Evolutionary conservation across 2,888 invertebrate species (phyloP), one percentile per base, ranked within the genome.

Genomic region (Andrena trimmerana): DNA sequence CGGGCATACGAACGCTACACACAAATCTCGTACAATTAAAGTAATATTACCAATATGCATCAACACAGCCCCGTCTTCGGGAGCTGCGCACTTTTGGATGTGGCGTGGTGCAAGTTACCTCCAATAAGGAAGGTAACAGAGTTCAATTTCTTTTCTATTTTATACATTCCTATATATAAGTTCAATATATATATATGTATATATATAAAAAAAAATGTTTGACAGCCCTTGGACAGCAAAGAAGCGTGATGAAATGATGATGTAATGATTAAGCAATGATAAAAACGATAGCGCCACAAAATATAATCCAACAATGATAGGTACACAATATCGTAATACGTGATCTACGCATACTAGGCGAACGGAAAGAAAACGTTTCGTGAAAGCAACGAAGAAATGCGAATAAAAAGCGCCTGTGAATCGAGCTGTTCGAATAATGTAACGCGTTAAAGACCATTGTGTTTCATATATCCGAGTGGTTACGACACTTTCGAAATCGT

Each of bases 391-490:
- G 65, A 67, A 80, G 42, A 85, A 82, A 86, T 81, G 84, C 81
- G 74, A 77, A 86, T 81, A 86, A 87, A 62, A 90, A 90, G 89
- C 86, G 72, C 77, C 84, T 90, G 84, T 86, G 84, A 82, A 82
- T 65, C 72, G 78, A 81, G 71, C 79, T 85, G 29, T 81, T 81
- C 33, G 68, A 78, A 31, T 48, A 74, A 85, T 36, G 69, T 79
- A 66, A 31, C 42, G 31, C 31, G 60, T 78, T 77, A 70, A 76
- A 42, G 50, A 82, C 50, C 72, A 77, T 85, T 79, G 86, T 80
- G 81, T 86, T 87, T 85, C 85, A 85, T 77, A 81, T 78, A 71
- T 60, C 4, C 36, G 24, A 33, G 65, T 10, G 2, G n/a, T 33
- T 29, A 27, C 2, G 20, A 20, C 20, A 24, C 31, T 20, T 62